phyloP scores from a whole-genome alignment of 2,888 invertebrate species.

The Mayetiola destructor region DNA sequence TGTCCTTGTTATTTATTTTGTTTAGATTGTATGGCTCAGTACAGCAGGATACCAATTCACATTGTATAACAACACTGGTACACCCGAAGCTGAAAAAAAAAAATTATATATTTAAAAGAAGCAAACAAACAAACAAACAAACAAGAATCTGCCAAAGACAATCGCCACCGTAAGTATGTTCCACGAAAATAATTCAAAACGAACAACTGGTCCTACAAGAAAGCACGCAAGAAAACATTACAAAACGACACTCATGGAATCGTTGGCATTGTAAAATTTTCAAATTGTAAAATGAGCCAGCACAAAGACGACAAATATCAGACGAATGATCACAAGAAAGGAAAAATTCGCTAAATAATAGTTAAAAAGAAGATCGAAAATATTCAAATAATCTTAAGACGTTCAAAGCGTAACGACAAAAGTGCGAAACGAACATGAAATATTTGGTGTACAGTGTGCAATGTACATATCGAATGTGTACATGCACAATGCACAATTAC shows the following conservation, averaged over 20 bases:
- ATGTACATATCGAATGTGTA: neutral
- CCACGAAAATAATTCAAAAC: neutral
- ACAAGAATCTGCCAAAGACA: neutral
- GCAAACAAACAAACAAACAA: neutral
- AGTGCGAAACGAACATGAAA: too few relatives aligned
- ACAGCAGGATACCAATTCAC: neutral
- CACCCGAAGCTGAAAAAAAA: neutral
- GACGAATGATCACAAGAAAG: neutral
- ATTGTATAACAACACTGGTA: neutral
- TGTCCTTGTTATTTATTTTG: neutral
- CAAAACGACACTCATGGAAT: neutral
- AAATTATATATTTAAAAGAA: too few relatives aligned
- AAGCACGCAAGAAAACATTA: too few relatives aligned
- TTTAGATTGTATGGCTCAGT: too few relatives aligned
- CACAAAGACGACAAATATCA: neutral
- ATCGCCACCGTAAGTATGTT: slow-evolving; percentile 5
- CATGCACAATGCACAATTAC: neutral
- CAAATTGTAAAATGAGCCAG: neutral
- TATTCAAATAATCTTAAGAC: too few relatives aligned
- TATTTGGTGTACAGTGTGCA: too few relatives aligned
- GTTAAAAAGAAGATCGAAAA: too few relatives aligned
- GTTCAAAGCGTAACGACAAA: too few relatives aligned
- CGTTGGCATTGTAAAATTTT: too few relatives aligned
- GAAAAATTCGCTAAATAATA: neutral
- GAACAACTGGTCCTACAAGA: slow-evolving; percentile 9